Base-by-base conservation (phyloP, 2,797 vertebrate species). In the Acrocephalus scirpaceus region DNA sequence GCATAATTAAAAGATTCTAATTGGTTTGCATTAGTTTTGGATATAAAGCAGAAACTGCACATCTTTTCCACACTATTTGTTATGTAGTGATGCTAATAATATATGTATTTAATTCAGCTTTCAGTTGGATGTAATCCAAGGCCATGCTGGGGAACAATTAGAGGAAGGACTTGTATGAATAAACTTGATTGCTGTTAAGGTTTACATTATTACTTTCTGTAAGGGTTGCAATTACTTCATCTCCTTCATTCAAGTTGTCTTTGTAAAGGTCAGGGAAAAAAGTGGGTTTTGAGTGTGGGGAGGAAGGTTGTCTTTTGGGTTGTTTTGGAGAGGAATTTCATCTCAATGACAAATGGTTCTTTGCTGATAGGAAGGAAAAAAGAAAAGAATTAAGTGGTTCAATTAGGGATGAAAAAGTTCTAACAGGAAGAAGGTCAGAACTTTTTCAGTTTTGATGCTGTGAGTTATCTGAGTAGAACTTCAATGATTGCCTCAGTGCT, bases 1-100 rank as follows among this genome's bases (percentile, higher is more conserved):
- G 72, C 88, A 86, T 94, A 95, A 96, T 96, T 95, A 96, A 97
- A 90, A 89, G 53, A 62, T 88, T 84, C 57, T 96, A 96, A 97
- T 95, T 96, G 84, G 62, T 93, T 96, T 93, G n/a, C 76, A 85
- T 86, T 94, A 75, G 47, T 89, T 91, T 88, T 64, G 51, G 79
- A 90, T 75, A 69, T 64, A 73, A 95, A 64, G 88, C 69, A 95
- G 86, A 92, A 93, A 61, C 57, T 93, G 77, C 94, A 88, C 79
- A 94, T 83, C 42, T 90, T 97, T 96, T 93, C 81, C 70, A 84
- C 66, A 9, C 84, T 83, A 66, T 95, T 97, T 93, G 90, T 93
- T 89, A 96, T 29, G 60, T 72, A 93, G 56, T 45, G 62, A 88
- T 95, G 88, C 71, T 62, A 71, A 21, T 95, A 97, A 96, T 93